Conservation (phyloP, 92 coral and sea anemone genomes). For the Porites lobata region DNA sequence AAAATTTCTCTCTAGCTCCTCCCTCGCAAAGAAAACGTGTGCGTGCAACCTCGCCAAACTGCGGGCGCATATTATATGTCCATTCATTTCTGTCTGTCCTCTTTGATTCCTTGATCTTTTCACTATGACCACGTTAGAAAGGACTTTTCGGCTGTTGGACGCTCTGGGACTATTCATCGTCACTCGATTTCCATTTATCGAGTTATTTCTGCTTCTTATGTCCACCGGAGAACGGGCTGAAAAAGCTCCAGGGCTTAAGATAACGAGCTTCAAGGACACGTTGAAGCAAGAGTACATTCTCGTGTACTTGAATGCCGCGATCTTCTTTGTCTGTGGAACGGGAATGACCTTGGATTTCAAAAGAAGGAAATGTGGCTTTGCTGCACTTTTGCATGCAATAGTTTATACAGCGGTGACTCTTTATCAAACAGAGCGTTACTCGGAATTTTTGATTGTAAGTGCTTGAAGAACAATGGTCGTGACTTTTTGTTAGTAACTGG, state of each 20-base stretch:
- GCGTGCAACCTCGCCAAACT: not conserved
- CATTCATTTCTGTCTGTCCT: not conserved
- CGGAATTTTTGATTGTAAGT: conserved; percentile 93
- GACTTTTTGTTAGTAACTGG: too few species aligned
- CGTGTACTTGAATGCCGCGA: conserved; percentile 80
- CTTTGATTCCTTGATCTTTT: too few species aligned
- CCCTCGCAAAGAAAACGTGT: not conserved
- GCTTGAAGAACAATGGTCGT: not conserved
- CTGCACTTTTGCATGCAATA: conserved; percentile 84
- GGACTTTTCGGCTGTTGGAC: conserved; percentile 78
- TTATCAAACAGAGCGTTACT: conserved; percentile 65
- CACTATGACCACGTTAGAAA: conserved; percentile 80
- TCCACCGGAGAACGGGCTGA: conserved; percentile 70
- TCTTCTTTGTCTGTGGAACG: conserved; percentile 92
- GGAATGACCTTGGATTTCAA: conserved; percentile 94
- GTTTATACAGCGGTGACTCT: conserved; percentile 67
- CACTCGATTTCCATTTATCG: conserved; percentile 94
- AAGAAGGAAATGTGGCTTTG: conserved; percentile 82
- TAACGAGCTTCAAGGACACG: conserved; percentile 64
- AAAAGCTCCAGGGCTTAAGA: conserved; percentile 34
- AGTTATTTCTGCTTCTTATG: conserved; percentile 83
- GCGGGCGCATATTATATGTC: not conserved
- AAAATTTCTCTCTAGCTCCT: not conserved
- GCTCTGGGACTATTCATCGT: conserved; percentile 83
- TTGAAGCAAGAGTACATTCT: conserved; percentile 67